Evolutionary conservation across 2,888 invertebrate species (phyloP).

Genomic region (Didymodactylos carnosus): DNA sequence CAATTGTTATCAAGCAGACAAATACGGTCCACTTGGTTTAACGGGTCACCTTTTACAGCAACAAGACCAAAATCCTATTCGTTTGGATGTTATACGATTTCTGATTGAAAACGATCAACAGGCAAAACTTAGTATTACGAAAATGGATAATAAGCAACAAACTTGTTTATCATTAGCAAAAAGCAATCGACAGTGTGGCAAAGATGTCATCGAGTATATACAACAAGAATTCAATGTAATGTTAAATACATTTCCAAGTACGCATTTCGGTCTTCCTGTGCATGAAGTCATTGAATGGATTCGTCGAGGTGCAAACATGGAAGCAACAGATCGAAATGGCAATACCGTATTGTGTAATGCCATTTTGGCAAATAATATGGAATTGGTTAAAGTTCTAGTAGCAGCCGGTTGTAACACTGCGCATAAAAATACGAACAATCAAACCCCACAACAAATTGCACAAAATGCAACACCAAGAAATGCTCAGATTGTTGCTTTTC

Average conservation of each 20-base stretch:
- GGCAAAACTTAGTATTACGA: not conserved
- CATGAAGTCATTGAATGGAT: not conserved
- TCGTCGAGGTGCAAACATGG: not conserved
- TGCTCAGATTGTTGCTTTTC: not conserved
- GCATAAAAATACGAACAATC: not conserved
- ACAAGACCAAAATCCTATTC: not conserved
- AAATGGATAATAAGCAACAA: not conserved
- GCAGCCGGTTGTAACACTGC: not conserved
- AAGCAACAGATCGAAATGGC: not conserved
- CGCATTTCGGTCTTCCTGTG: not conserved
- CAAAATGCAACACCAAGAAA: not conserved
- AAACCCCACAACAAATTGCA: not conserved
- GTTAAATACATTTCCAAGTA: not conserved
- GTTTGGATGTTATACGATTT: not conserved
- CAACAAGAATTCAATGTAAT: not conserved
- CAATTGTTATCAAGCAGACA: not conserved
- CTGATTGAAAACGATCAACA: not conserved
- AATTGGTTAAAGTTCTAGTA: not conserved
- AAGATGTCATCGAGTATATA: not conserved
- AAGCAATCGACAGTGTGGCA: not conserved
- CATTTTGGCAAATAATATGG: not conserved
- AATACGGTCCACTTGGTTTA: not conserved
- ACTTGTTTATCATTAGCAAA: not conserved
- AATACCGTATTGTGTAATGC: not conserved
- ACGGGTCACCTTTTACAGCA: not conserved